Conservation (phyloP, 2,797 vertebrate genomes). For the Danio jaintianensis region DNA sequence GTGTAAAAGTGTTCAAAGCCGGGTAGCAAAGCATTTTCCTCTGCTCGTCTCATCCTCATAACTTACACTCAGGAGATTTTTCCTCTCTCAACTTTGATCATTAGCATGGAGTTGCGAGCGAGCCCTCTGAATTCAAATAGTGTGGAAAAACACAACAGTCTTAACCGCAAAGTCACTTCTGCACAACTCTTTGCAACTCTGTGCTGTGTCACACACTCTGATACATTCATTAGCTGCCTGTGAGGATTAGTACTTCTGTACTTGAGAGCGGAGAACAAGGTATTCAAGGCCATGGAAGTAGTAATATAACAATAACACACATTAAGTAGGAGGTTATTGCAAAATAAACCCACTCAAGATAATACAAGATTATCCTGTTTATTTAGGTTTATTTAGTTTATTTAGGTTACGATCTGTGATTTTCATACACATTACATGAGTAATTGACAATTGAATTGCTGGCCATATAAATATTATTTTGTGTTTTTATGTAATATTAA, state of each 20-base stretch:
- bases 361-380: background rate
- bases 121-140: slow-evolving; percentile 78
- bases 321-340: background rate
- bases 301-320: background rate
- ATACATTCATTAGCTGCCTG: slow-evolving; percentile 11
- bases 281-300: slow-evolving; percentile 1
- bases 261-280: slow-evolving; percentile 9
- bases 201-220: slow-evolving; percentile 13
- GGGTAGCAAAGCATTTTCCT: slow-evolving; percentile 78
- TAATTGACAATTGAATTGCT: background rate
- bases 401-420: background rate
- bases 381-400: background rate
- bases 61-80: slow-evolving; percentile 81
- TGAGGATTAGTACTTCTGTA: background rate
- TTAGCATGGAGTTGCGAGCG: slow-evolving; percentile 81
- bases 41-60: slow-evolving; percentile 82
- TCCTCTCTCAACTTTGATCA: slow-evolving; percentile 80
- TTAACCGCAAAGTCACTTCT: slow-evolving; percentile 65
- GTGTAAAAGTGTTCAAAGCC: slow-evolving; percentile 95
- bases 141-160: slow-evolving; percentile 66
- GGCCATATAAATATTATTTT: background rate
- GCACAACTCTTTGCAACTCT: slow-evolving; percentile 60
- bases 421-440: background rate
- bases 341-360: background rate
- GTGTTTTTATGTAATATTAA: background rate